Percentiles rank a stretch among this genome's conserved stretches.
Evolutionary conservation across 2,797 vertebrate genomes (phyloP).

Genomic region (Clamator glandarius): DNA sequence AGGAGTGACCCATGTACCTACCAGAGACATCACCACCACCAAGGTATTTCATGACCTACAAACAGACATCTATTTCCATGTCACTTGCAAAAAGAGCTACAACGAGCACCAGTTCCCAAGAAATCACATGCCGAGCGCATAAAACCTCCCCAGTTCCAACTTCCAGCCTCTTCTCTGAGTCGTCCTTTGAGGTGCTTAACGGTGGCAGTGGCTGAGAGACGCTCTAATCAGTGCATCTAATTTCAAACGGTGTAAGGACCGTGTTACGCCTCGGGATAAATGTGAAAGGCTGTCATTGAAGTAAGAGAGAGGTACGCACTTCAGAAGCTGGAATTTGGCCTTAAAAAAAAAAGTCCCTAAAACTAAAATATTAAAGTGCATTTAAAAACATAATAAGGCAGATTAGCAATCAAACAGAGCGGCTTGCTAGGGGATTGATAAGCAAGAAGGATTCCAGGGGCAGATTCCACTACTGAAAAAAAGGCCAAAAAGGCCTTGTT

Average conservation of each 20-base stretch:
- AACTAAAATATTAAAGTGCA: constrained; percentile 47
- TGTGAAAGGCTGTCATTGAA: constrained; percentile 9
- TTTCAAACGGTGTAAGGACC: constrained; percentile 25
- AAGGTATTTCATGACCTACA: neutral
- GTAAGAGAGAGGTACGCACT: neutral
- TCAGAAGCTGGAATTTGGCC: constrained; percentile 34
- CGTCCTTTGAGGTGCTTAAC: neutral
- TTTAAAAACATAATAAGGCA: constrained; percentile 63
- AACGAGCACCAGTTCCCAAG: neutral
- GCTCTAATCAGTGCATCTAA: constrained; percentile 41
- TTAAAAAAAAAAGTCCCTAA: neutral
- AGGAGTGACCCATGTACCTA: accelerated
- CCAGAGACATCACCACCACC: neutral
- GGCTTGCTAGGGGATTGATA: neutral
- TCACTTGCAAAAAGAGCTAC: neutral
- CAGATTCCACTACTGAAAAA: neutral
- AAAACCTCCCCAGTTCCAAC: neutral
- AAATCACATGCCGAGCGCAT: neutral
- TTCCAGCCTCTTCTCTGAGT: neutral
- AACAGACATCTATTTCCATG: neutral
- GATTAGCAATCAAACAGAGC: constrained; percentile 52
- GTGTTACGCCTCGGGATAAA: constrained; percentile 43
- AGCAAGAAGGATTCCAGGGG: constrained; percentile 2
- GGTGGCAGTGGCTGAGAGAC: neutral
- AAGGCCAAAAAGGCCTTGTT: constrained; percentile 23